These are phyloP conservation scores for Fragum whitleyi DNA, from an alignment of 2,888 invertebrate species.

Conservation along the genomic window DNA sequence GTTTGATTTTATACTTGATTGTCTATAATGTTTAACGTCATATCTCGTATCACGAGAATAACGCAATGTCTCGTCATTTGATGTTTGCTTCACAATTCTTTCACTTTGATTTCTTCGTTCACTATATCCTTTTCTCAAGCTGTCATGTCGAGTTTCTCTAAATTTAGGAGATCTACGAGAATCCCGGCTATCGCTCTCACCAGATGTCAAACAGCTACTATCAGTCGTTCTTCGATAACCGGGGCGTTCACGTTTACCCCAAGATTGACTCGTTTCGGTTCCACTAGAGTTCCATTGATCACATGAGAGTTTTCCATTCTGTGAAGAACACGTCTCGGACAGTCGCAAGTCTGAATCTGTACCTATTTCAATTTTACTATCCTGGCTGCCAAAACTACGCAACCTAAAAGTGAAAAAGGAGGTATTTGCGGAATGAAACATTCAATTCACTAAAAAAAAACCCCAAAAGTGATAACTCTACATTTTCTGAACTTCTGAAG, in stretches of 20 bases:
- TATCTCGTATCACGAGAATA: not conserved
- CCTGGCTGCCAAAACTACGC: constrained; percentile 9
- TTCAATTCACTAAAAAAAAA: too few relatives aligned
- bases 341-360: constrained; percentile 20
- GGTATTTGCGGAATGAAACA: too few relatives aligned
- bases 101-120: not conserved
- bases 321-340: constrained; percentile 4
- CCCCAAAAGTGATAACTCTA: too few relatives aligned
- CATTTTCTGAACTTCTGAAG: too few relatives aligned
- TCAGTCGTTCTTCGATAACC: not conserved
- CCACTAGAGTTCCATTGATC: constrained; percentile 12
- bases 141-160: not conserved
- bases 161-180: not conserved
- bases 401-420: not conserved
- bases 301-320: not conserved
- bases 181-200: not conserved
- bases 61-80: not conserved
- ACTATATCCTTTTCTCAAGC: not conserved
- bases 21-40: not conserved
- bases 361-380: not conserved
- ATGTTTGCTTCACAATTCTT: not conserved
- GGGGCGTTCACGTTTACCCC: not conserved
- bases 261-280: not conserved
- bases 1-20: not conserved
- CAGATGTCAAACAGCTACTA: not conserved